Conservation (phyloP, 2,797 vertebrate genomes). For the Heterohyrax brucei region DNA sequence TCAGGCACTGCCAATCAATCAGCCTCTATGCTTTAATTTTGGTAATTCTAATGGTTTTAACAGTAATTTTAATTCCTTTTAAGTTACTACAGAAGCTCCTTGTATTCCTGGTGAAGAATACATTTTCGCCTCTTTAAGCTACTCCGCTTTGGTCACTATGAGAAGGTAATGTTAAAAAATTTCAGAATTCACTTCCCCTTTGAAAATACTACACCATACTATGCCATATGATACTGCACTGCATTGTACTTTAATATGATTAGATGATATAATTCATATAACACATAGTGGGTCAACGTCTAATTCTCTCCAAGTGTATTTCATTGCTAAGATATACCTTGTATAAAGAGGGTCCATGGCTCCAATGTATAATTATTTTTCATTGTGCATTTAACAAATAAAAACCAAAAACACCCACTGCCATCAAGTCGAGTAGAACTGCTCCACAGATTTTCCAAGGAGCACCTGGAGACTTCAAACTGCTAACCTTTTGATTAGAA, state of each 20-base stretch:
- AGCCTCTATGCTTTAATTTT: background rate
- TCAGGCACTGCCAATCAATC: background rate
- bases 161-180: background rate
- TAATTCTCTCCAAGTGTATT: background rate
- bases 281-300: background rate
- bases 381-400: constrained; percentile 34
- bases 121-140: background rate
- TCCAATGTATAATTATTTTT: background rate
- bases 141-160: background rate
- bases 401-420: no score
- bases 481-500: no score
- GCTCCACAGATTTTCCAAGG: no score
- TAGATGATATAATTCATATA: constrained; percentile 1
- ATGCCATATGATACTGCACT: background rate
- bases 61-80: background rate
- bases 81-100: background rate
- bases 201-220: background rate
- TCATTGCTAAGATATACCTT: constrained; percentile 26
- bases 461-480: no score
- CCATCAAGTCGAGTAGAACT: no score
- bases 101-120: background rate
- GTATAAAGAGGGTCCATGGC: background rate
- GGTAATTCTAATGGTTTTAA: background rate
- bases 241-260: background rate
- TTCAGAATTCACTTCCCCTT: constrained; percentile 30